These are phyloP conservation scores for Ips typographus DNA, from an alignment of 1,140 invertebrate species.

Conservation along the genomic window DNA sequence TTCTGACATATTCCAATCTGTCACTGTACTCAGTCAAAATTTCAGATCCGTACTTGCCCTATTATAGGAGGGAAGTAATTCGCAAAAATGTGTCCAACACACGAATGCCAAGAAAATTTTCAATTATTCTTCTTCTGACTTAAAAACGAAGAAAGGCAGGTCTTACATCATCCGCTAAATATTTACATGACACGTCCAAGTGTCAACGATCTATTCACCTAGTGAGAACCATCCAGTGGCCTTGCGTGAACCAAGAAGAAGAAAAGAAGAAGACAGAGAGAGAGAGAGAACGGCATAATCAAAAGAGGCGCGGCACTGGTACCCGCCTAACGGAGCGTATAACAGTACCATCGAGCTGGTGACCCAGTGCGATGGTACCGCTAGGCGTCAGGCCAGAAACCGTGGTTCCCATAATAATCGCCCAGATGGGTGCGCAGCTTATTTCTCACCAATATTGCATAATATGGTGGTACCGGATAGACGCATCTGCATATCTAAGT, in stretches of 20 bases:
- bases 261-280: conserved; percentile 12
- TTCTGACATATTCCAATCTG: no score
- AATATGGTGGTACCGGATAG: background rate
- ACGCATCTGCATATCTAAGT: conserved; percentile 1
- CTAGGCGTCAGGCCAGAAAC: conserved; percentile 33
- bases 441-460: conserved; percentile 4
- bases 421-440: background rate
- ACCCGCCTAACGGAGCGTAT: conserved; percentile 39
- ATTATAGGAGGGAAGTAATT: no score
- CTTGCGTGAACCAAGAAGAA: background rate
- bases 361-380: conserved; percentile 43
- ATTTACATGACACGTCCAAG: background rate
- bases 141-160: background rate
- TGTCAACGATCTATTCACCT: background rate
- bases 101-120: no score
- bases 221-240: background rate
- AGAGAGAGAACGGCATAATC: conserved; percentile 23
- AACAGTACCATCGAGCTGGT: conserved; percentile 44
- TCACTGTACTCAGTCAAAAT: no score
- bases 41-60: no score
- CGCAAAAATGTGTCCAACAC: no score
- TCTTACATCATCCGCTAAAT: background rate
- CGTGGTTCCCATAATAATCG: conserved; percentile 19
- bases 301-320: conserved; percentile 21
- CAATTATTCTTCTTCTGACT: background rate